These are phyloP conservation scores for Acronicta aceris DNA, from an alignment of 2,888 invertebrate genomes.

Conservation along the genomic window DNA sequence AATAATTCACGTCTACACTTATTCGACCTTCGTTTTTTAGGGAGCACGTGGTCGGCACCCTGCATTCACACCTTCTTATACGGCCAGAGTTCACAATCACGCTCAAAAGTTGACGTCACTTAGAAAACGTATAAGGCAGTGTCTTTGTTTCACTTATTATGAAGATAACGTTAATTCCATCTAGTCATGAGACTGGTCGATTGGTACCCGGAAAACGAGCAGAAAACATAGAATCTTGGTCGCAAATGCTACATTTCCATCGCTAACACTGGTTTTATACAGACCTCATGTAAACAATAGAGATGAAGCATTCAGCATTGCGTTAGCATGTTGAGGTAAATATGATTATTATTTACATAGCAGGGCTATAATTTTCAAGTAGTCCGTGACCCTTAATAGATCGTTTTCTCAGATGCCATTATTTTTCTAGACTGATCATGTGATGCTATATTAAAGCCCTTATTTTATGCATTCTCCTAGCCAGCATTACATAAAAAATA, in stretches of 20 bases:
- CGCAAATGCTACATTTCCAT: slow-evolving; percentile 65
- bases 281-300: slow-evolving; percentile 73
- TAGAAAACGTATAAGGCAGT: slow-evolving; percentile 54
- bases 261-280: slow-evolving; percentile 68
- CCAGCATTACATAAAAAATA: slow-evolving; percentile 16
- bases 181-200: slow-evolving; percentile 56
- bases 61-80: slow-evolving; percentile 39
- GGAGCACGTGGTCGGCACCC: slow-evolving; percentile 55
- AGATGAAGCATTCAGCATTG: slow-evolving; percentile 53
- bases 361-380: slow-evolving; percentile 49
- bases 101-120: slow-evolving; percentile 54
- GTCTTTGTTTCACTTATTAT: slow-evolving; percentile 71
- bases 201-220: slow-evolving; percentile 58
- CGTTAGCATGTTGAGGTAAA: slow-evolving; percentile 61
- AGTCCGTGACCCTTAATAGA: slow-evolving; percentile 45
- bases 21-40: slow-evolving; percentile 71
- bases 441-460: slow-evolving; percentile 10
- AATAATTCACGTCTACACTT: slow-evolving; percentile 67
- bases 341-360: slow-evolving; percentile 59
- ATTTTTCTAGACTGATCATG: slow-evolving; percentile 31
- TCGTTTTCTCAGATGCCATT: slow-evolving; percentile 43
- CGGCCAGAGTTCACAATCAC: slow-evolving; percentile 45
- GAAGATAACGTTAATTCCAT: slow-evolving; percentile 63
- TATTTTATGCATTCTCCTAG: slow-evolving; percentile 28
- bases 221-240: slow-evolving; percentile 55